Evolutionary conservation across 2,113 vertebrate species (phyloP), one percentile per base, ranked within the genome.

Genomic region (Passer domesticus): DNA sequence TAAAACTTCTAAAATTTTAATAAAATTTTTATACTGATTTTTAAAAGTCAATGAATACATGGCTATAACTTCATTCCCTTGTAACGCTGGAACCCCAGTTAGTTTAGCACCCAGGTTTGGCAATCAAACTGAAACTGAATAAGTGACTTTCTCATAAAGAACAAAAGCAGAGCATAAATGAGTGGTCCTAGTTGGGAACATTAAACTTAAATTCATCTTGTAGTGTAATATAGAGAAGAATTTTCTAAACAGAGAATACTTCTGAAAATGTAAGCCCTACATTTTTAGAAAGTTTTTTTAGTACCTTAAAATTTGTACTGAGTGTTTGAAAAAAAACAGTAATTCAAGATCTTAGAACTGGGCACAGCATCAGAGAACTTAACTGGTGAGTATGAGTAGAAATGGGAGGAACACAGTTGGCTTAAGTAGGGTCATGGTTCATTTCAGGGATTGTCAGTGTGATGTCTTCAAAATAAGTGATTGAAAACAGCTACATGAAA

Each of bases 21-120:
- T 96, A 95, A 96, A 97, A 63, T 4, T 94, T 96, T 95, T 88
- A 8, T 93, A 95, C 69, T 92, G 83, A 46, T 81, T 92, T 89
- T 95, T 64, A 31, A 82, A 81, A 87, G 46, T 70, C 41, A 69
- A 1, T 33, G 62, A 60, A 74, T 93, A 60, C 41, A 27, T 63
- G 56, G 10, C 0, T 1, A 22, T 76, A 28, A 53, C 81, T 78
- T 80, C 24, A 75, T 94, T 94, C 44, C 66, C 24, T 83, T 67
- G 46, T 43, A 8, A 19, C 62, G 30, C 4, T 90, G 84, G n/a
- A 83, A 89, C 33, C 53, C 13, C 0, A 2, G 11, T 73, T 89
- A 63, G 47, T 85, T 62, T 52, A 70, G 22, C 50, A 67, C 15
- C 0, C 0, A 76, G 72, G 35, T 8, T 5, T 9, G 28, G 55